Evolutionary conservation across 1,140 invertebrate genomes (phyloP).

Genomic region (Drosophila mojavensis): DNA sequence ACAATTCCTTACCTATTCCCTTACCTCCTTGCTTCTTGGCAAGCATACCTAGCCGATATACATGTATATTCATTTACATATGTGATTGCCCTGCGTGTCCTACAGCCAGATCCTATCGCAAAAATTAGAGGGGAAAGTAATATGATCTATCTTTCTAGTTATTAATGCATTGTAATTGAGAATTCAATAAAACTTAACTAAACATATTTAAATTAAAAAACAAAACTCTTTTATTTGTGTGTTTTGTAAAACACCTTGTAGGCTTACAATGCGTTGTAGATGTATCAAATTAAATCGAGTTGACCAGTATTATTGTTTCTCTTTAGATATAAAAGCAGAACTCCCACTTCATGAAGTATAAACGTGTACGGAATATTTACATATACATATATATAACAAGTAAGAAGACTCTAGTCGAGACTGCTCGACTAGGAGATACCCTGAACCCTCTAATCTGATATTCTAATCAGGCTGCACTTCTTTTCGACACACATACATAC

Average conservation of each 20-base stretch:
- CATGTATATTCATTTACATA: conserved; percentile 50
- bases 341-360: too few species aligned
- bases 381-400: too few species aligned
- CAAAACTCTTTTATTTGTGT: neutral
- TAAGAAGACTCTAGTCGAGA: too few species aligned
- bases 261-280: too few species aligned
- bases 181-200: conserved; percentile 29
- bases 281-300: too few species aligned
- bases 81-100: conserved; percentile 33
- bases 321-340: too few species aligned
- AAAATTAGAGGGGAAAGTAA: conserved; percentile 23
- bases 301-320: too few species aligned
- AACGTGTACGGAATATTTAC: too few species aligned
- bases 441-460: too few species aligned
- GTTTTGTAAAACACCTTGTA: neutral
- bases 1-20: conserved; percentile 61
- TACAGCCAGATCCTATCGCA: conserved; percentile 26
- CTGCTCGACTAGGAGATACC: too few species aligned
- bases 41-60: conserved; percentile 38
- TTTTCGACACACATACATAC: too few species aligned
- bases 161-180: conserved; percentile 42
- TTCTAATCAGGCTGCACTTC: too few species aligned
- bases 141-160: conserved; percentile 37
- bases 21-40: neutral
- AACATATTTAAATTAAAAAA: conserved; percentile 16